Conservation (phyloP, 2,113 vertebrate species). For the Himantopus leucocephalus region DNA sequence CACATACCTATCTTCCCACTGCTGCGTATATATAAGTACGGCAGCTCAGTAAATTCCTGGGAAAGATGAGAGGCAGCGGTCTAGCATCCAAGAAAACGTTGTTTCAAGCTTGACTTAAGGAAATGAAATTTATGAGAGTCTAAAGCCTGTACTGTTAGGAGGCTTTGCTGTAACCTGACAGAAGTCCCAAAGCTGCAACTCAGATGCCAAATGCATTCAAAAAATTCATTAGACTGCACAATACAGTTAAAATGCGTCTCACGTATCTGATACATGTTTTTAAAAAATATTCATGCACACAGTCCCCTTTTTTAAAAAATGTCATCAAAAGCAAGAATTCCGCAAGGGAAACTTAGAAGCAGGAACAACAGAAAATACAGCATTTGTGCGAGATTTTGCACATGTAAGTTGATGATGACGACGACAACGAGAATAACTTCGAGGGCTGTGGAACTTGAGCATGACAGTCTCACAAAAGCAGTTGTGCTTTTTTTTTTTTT, state of each 20-base stretch:
- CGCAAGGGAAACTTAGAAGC: neutral
- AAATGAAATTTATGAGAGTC: neutral
- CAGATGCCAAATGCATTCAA: neutral
- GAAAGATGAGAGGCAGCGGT: neutral
- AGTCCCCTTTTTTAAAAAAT: neutral
- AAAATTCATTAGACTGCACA: neutral
- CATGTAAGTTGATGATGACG: neutral
- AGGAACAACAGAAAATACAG: neutral
- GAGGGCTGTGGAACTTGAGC: neutral
- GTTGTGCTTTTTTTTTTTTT: neutral
- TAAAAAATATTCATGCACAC: neutral
- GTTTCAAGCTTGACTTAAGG: neutral
- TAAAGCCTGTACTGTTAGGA: neutral
- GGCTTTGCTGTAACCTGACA: neutral
- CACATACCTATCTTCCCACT: conserved; percentile 38
- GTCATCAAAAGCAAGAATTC: neutral
- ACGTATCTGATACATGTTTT: neutral
- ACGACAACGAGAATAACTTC: neutral
- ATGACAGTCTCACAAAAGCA: neutral
- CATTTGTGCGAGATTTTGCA: neutral
- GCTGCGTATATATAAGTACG: neutral
- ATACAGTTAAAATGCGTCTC: neutral
- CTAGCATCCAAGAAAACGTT: neutral
- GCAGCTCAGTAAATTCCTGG: neutral
- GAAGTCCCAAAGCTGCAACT: neutral